phyloP scores from a whole-genome alignment of 2,113 vertebrate species.

The Apus apus region DNA sequence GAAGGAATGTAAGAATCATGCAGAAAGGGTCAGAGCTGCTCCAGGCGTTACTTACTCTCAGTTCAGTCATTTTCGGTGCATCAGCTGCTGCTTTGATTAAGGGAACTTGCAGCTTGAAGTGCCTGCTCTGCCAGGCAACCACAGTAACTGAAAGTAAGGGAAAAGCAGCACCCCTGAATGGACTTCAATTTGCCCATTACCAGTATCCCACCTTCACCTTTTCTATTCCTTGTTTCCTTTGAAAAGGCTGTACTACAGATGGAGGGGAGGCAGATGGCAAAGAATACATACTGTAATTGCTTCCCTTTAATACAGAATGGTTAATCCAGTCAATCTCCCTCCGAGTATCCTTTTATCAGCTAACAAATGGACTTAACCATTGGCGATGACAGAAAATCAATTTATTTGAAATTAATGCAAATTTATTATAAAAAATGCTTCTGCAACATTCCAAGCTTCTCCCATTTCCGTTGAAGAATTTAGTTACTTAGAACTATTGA shows the following conservation, averaged over 20 bases:
- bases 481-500: background rate
- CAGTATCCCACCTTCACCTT: background rate
- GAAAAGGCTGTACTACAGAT: background rate
- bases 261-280: background rate
- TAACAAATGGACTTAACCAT: slow-evolving; percentile 14
- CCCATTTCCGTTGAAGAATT: background rate
- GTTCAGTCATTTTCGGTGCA: background rate
- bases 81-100: background rate
- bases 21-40: background rate
- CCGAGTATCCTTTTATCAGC: background rate
- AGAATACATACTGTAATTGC: background rate
- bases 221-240: background rate
- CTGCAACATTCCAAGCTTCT: background rate
- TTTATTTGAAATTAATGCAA: slow-evolving; percentile 21
- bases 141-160: background rate
- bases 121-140: background rate
- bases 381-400: slow-evolving; percentile 27
- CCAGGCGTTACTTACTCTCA: background rate
- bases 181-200: background rate
- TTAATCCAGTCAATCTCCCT: background rate
- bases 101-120: background rate
- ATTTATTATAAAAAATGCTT: slow-evolving; percentile 30
- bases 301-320: background rate
- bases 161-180: background rate
- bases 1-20: background rate